These are phyloP conservation scores for Hormaphis cornu DNA, from an alignment of 1,140 invertebrate genomes.

Conservation along the genomic window DNA sequence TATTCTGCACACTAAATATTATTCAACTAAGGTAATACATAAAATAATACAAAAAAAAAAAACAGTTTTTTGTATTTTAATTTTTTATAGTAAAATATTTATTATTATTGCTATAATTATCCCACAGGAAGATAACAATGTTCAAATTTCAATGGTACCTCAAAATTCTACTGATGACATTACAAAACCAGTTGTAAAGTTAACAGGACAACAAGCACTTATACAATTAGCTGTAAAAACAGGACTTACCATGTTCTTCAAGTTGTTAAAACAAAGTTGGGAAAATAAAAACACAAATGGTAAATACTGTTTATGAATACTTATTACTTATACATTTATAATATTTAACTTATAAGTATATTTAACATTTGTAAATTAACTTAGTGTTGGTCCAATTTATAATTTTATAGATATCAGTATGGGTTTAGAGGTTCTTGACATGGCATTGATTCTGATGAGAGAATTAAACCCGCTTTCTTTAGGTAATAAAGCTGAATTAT, in stretches of 20 bases:
- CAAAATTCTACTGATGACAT: conserved; percentile 16
- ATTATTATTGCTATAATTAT: background rate
- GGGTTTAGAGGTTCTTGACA: conserved; percentile 47
- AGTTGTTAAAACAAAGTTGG: conserved; percentile 54
- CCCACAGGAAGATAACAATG: conserved; percentile 20
- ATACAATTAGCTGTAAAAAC: conserved; percentile 57
- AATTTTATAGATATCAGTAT: conserved; percentile 28
- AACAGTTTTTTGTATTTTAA: background rate
- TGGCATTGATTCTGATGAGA: conserved; percentile 50
- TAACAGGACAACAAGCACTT: conserved; percentile 48
- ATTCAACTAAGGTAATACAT: conserved; percentile 15
- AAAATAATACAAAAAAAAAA: too few relatives aligned
- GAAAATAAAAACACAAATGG: conserved; percentile 37
- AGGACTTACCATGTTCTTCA: conserved; percentile 53
- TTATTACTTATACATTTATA: background rate
- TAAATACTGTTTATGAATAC: conserved; percentile 10
- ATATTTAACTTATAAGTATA: background rate
- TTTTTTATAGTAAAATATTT: background rate
- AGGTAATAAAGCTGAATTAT: conserved; percentile 52
- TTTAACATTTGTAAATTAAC: background rate
- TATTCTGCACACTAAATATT: conserved; percentile 6
- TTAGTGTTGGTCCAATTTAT: background rate
- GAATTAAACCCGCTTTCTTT: conserved; percentile 52
- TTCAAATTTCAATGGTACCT: conserved; percentile 22
- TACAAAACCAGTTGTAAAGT: background rate